Evolutionary conservation across 2,113 vertebrate genomes (phyloP).

Genomic region (Andinoacara biseriatus): DNA sequence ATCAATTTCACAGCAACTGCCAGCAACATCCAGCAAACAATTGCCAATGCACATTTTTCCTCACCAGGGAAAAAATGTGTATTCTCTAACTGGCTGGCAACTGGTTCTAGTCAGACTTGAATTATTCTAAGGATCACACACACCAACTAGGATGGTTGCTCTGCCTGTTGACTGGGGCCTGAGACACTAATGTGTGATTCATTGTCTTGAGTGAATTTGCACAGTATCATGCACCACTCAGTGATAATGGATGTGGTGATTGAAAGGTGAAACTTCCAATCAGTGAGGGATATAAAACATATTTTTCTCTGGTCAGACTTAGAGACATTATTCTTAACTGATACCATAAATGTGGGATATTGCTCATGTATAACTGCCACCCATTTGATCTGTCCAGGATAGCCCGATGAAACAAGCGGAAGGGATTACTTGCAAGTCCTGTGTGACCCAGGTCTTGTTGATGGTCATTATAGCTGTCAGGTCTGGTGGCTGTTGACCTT

Average conservation of each 20-base stretch:
- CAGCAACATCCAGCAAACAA: not conserved
- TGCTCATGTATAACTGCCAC: conserved; percentile 10
- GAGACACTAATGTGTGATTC: not conserved
- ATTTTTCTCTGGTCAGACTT: not conserved
- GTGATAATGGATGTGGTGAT: not conserved
- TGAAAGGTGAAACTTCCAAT: not conserved
- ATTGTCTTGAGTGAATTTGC: not conserved
- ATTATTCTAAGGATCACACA: too few relatives aligned
- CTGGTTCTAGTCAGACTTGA: too few relatives aligned
- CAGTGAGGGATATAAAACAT: not conserved
- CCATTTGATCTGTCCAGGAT: conserved; percentile 13
- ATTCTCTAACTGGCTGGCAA: too few relatives aligned
- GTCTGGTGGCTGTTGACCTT: conserved; percentile 50
- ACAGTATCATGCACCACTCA: not conserved
- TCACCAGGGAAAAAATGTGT: too few relatives aligned
- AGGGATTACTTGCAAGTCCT: conserved; percentile 40
- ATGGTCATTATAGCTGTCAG: conserved; percentile 51
- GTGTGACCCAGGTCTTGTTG: conserved; percentile 31
- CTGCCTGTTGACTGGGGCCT: not conserved
- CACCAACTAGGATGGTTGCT: not conserved
- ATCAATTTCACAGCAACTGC: not conserved
- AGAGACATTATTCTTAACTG: not conserved
- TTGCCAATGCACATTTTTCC: not conserved
- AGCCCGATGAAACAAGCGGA: conserved; percentile 33
- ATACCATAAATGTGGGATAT: not conserved